phyloP scores from a whole-genome alignment of 2,113 vertebrate species.

The Megaceryle maxima region DNA sequence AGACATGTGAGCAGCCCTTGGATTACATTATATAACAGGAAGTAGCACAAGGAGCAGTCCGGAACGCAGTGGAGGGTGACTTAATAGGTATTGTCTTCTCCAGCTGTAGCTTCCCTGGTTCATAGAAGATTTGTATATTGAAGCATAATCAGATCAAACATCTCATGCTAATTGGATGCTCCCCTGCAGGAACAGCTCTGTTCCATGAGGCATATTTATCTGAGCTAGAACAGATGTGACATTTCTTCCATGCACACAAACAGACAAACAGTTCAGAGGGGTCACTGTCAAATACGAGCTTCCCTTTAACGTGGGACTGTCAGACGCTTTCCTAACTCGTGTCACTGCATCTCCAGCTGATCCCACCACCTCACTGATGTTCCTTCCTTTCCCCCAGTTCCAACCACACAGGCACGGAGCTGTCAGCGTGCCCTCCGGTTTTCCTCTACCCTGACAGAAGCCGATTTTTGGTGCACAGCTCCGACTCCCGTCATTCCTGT shows the following conservation, averaged over 20 bases:
- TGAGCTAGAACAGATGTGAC: conserved; percentile 37
- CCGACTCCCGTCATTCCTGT: neutral
- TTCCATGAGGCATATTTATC: neutral
- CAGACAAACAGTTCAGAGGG: neutral
- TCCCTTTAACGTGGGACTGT: neutral
- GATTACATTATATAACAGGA: neutral
- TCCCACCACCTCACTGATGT: neutral
- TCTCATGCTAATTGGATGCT: conserved; percentile 37
- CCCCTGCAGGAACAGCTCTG: conserved; percentile 21
- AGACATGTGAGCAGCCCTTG: neutral
- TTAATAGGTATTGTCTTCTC: conserved; percentile 39
- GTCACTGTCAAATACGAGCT: neutral
- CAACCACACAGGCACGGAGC: fast-evolving
- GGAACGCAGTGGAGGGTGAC: neutral
- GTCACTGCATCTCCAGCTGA: neutral
- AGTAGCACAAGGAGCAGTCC: neutral
- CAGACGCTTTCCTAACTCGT: neutral
- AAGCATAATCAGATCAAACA: conserved; percentile 29
- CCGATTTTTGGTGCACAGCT: neutral
- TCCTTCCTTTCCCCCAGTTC: neutral
- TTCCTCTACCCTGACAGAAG: neutral
- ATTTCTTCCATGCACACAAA: neutral
- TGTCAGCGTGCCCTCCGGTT: neutral
- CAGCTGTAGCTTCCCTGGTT: conserved; percentile 19
- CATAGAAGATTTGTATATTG: conserved; percentile 7